Percentiles rank a stretch among this genome's conserved stretches.
These are phyloP conservation scores for Palaemon carinicauda DNA, from an alignment of 1,140 invertebrate species.

Conservation along the genomic window DNA sequence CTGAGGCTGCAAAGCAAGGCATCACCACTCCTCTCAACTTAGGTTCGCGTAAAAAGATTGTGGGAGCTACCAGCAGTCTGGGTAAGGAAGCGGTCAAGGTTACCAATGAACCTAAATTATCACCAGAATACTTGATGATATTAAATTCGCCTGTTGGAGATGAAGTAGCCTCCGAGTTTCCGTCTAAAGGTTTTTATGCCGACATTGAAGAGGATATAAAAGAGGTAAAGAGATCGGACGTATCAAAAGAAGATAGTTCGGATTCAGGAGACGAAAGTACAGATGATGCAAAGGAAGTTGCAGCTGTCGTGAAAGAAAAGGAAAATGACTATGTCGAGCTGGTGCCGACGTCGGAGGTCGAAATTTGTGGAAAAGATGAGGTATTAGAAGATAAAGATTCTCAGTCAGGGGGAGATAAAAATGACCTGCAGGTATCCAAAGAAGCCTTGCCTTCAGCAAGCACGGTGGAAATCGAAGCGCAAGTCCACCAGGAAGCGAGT, in stretches of 20 bases:
- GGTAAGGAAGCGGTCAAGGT: no score
- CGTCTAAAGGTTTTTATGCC: background rate
- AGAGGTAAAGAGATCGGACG: background rate
- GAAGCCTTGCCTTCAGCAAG: background rate
- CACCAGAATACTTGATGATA: slow-evolving; percentile 29
- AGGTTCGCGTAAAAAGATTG: background rate
- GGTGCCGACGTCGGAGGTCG: no score
- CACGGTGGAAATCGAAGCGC: background rate
- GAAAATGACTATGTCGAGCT: no score
- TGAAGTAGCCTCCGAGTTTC: background rate
- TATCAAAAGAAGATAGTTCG: background rate
- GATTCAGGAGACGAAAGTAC: background rate
- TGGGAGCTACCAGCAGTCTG: background rate
- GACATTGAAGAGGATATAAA: background rate
- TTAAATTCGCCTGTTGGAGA: background rate
- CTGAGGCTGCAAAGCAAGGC: slow-evolving; percentile 11
- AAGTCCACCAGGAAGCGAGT: slow-evolving; percentile 10
- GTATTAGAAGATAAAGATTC: no score
- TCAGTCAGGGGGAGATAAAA: no score
- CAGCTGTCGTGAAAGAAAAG: background rate
- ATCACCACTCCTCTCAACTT: background rate
- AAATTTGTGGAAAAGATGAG: background rate
- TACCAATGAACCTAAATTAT: background rate
- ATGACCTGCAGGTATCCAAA: no score
- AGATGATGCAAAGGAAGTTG: background rate